Evolutionary conservation across 2,113 vertebrate genomes (phyloP), one percentile per base, ranked within the genome.

Genomic region (Speoplatyrhinus poulsoni): DNA sequence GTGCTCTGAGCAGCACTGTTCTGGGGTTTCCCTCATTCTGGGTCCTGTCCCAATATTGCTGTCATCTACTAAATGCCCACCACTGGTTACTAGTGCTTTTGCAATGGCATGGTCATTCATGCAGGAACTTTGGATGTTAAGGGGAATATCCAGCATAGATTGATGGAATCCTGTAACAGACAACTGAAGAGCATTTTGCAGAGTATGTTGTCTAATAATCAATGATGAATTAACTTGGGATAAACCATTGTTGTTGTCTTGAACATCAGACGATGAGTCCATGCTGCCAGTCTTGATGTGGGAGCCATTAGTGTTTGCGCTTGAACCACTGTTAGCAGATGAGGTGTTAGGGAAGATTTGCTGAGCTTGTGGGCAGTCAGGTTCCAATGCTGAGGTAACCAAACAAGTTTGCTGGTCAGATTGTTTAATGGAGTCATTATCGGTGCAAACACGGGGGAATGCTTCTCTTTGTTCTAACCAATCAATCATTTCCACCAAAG

Each of bases 391-490:
- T n/a, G 65, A 12, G 2, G 6, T 6, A 61, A 63, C 16, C 12
- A 63, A 64, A 55, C 55, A 60, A 9, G 58, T 7, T 65, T 49
- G 57, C 4, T 12, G 36, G 12, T 71, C 62, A 3, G 5, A 60
- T 49, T 69, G 46, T 57, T 74, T 66, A 46, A 57, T 56, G 57
- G 55, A 64, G 26, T 17, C 19, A 70, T 73, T 36, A 13, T 46
- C 19, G n/a, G 16, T 3, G 12, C 26, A 47, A 72, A 60, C 10
- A 58, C 32, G 61, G 50, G 47, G 9, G 26, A 41, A 62, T 47
- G 32, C 57, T 62, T 68, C 12, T 49, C 57, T 67, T 33, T 59
- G 1, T 67, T 66, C 53, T 13, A 10, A n/a, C 9, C 9, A 11
- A 36, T 62, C 48, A 17, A 15, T 64, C 0, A 46, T 26, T 64